These are phyloP conservation scores for Alviniconcha strummeri DNA, from an alignment of 2,888 invertebrate genomes.

Conservation along the genomic window DNA sequence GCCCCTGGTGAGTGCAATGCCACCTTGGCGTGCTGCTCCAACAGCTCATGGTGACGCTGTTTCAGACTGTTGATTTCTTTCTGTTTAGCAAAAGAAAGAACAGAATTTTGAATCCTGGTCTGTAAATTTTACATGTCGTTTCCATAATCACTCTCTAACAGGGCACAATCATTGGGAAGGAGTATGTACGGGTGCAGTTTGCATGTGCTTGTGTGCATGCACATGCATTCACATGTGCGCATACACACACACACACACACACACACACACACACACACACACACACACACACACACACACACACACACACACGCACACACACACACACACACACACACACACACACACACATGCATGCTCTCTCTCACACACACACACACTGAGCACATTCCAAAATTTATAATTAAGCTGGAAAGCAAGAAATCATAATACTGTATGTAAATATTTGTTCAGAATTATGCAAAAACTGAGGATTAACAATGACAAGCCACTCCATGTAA, in stretches of 20 bases:
- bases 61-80: slow-evolving; percentile 63
- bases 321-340: not conserved
- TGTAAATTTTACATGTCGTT: too few species aligned
- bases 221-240: not conserved
- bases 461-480: too few species aligned
- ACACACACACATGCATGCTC: not conserved
- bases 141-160: too few species aligned
- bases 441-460: too few species aligned
- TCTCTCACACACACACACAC: not conserved
- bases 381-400: too few species aligned
- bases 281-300: slow-evolving; percentile 5
- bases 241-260: not conserved
- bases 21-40: slow-evolving; percentile 50
- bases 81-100: slow-evolving; percentile 42
- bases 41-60: slow-evolving; percentile 57
- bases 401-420: too few species aligned
- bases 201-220: not conserved
- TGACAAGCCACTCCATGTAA: too few species aligned
- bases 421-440: too few species aligned
- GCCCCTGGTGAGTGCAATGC: slow-evolving; percentile 16
- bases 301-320: not conserved
- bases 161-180: too few species aligned
- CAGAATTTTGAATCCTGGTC: too few species aligned
- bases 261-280: not conserved
- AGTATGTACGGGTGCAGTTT: not conserved